A percentile compares a stretch with the other conserved stretches of the same genome.
Evolutionary conservation across 2,888 invertebrate genomes (phyloP).

Genomic region (Sphinx pinastri): DNA sequence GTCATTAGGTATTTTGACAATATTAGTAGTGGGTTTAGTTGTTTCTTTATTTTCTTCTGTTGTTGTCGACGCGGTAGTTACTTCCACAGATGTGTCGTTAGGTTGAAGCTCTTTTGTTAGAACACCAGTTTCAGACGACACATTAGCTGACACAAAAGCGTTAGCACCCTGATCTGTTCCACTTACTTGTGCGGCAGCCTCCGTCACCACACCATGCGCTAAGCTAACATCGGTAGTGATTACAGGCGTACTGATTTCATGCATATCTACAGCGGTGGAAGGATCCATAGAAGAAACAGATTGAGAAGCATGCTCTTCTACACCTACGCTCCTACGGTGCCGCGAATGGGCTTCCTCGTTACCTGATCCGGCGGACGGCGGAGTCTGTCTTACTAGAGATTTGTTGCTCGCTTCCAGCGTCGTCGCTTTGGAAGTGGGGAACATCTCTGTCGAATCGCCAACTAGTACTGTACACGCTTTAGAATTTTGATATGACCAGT

Average conservation of each 20-base stretch:
- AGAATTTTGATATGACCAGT: slow-evolving; percentile 93
- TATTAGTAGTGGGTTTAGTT: slow-evolving; percentile 30
- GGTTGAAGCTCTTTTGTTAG: slow-evolving; percentile 49
- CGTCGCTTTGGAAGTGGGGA: slow-evolving; percentile 87
- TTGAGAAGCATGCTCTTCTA: slow-evolving; percentile 85
- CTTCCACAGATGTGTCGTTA: slow-evolving; percentile 28
- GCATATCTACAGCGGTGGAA: slow-evolving; percentile 78
- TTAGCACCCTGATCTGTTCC: slow-evolving; percentile 54
- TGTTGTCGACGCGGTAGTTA: slow-evolving; percentile 26
- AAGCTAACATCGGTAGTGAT: slow-evolving; percentile 69
- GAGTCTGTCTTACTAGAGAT: slow-evolving; percentile 87
- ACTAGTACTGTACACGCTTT: slow-evolving; percentile 93
- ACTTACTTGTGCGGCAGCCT: slow-evolving; percentile 44
- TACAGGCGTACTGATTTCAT: slow-evolving; percentile 76
- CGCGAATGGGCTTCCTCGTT: slow-evolving; percentile 80
- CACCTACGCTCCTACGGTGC: slow-evolving; percentile 89
- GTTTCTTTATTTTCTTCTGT: slow-evolving; percentile 29
- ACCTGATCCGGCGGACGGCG: slow-evolving; percentile 82
- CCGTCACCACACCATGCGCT: slow-evolving; percentile 77
- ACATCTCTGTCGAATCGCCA: slow-evolving; percentile 89
- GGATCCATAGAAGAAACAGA: slow-evolving; percentile 69
- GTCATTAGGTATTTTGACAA: slow-evolving; percentile 39
- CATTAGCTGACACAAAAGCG: slow-evolving; percentile 64
- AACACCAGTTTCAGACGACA: slow-evolving; percentile 60
- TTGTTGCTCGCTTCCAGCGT: slow-evolving; percentile 88